Evolutionary conservation across 2,888 invertebrate species (phyloP).

Genomic region (Sarcophaga carnaria): DNA sequence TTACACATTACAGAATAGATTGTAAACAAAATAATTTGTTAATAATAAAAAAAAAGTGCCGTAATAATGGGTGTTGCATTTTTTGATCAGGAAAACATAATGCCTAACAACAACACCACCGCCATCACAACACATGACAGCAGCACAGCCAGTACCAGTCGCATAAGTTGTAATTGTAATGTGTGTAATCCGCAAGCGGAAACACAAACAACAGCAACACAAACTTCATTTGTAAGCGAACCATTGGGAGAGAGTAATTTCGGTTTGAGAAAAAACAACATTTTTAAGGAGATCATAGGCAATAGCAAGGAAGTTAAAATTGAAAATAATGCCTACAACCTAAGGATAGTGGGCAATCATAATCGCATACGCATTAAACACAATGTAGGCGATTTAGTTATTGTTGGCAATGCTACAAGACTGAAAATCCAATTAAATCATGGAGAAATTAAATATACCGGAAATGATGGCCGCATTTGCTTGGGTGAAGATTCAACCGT

Average conservation of each 20-base stretch:
- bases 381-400: constrained; percentile 77
- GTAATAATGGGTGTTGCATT: constrained; percentile 76
- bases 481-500: constrained; percentile 78
- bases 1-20: neutral
- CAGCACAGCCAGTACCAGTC: neutral
- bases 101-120: constrained; percentile 69
- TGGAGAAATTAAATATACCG: constrained; percentile 78
- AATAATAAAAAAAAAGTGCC: neutral
- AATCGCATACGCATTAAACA: constrained; percentile 78
- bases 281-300: constrained; percentile 76
- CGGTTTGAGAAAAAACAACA: constrained; percentile 14
- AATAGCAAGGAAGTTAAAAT: constrained; percentile 80
- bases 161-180: constrained; percentile 27
- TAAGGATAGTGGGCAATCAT: constrained; percentile 80
- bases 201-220: constrained; percentile 30
- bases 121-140: neutral
- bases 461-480: constrained; percentile 80
- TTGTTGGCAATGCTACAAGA: constrained; percentile 79
- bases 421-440: constrained; percentile 78
- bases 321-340: constrained; percentile 76
- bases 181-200: constrained; percentile 16
- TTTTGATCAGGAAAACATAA: constrained; percentile 75
- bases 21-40: constrained; percentile 14
- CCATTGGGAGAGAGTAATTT: constrained; percentile 7
- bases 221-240: constrained; percentile 16